Base-by-base conservation (phyloP, 2,113 vertebrate species). In the Lepus europaeus region DNA sequence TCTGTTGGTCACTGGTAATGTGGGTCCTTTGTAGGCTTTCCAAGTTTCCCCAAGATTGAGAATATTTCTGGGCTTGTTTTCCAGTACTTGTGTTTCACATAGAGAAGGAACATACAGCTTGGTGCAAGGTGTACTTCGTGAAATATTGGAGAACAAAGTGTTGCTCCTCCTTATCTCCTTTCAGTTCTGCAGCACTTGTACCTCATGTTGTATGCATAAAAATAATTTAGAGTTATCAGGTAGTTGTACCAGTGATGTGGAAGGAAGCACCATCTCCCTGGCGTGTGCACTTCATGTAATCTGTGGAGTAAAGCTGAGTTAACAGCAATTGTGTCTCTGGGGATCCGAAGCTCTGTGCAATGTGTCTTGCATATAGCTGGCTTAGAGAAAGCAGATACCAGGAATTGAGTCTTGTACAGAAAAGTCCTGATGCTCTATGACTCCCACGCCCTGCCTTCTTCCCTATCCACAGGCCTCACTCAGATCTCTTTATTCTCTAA, bases 71-170 rank as follows among this genome's bases (percentile, higher is more conserved):
- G 64, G n/a, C 27, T 92, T 39, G 22, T 49, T 63, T 76, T 61
- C 74, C 1, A 69, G 25, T 31, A 74, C 61, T 79, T 74, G 49
- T 39, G 31, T 39, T 53, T 78, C 51, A 70, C 11, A 39, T 20
- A 83, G 80, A 85, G 74, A 74, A 86, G 51, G 51, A 90, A 63
- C 2, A 27, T 81, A 69, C 72, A 89, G 68, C 51, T 85, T 79
- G 76, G 16, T 74, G 63, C 63, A 84, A 12, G 31, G 36, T 12
- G 25, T 49, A 88, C 20, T 82, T 80, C 33, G 59, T n/a, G 80
- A 89, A 73, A 92, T 66, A n/a, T 73, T 51, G 29, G 66, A 89
- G 59, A 85, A 89, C 63, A 10, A 82, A 92, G 12, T 33, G 25
- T 85, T 84, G 29, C 79, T 73, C 89, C 53, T 79, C 53, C 17